Conservation (phyloP, 2,888 invertebrate species). For the Coleophora flavipennella region DNA sequence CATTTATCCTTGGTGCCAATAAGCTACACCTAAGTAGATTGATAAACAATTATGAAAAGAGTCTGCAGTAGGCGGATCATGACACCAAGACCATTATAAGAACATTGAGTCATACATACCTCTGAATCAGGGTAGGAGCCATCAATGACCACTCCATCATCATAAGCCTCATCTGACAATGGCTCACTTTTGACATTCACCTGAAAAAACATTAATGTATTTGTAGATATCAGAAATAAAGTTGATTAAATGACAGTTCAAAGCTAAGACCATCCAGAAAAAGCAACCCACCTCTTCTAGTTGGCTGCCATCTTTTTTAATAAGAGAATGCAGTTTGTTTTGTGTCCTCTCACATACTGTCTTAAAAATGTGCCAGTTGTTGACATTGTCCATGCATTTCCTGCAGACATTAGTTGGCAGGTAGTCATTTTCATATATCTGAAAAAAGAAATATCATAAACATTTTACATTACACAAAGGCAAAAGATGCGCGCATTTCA, state of each 20-base stretch:
- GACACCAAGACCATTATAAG: not conserved
- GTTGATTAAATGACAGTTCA: conserved; percentile 35
- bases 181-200: conserved; percentile 73
- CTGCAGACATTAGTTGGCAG: conserved; percentile 77
- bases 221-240: conserved; percentile 27
- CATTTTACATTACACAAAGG: conserved; percentile 53
- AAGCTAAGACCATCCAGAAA: conserved; percentile 42
- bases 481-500: conserved; percentile 58
- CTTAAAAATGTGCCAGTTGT: conserved; percentile 78
- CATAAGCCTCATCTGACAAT: conserved; percentile 65
- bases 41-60: no score
- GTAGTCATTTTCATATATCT: conserved; percentile 76
- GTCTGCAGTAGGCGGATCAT: no score
- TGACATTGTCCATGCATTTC: conserved; percentile 75
- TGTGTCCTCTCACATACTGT: conserved; percentile 76
- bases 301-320: conserved; percentile 66
- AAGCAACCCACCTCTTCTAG: conserved; percentile 64
- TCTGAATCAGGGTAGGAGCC: conserved; percentile 58
- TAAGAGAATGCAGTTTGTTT: conserved; percentile 74
- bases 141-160: conserved; percentile 69
- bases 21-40: conserved; percentile 18
- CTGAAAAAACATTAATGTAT: conserved; percentile 54
- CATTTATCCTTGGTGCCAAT: conserved; percentile 56
- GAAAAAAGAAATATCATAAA: conserved; percentile 61
- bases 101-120: conserved; percentile 38